phyloP scores from a whole-genome alignment of 2,113 vertebrate species.

The Phalacrocorax carbo region DNA sequence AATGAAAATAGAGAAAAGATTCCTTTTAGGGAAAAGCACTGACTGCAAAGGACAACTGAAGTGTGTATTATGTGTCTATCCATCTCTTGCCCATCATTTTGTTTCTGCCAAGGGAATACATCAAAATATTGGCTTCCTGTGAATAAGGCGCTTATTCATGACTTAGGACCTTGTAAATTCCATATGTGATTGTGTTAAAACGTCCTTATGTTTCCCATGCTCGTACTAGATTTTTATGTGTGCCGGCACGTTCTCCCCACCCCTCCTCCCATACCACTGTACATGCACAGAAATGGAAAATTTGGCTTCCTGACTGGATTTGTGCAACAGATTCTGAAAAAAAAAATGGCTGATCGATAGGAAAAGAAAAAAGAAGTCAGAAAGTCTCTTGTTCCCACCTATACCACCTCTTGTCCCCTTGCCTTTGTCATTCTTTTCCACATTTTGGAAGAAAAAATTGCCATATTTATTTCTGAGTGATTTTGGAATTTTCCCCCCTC shows the following conservation, averaged over 20 bases:
- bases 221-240: not conserved
- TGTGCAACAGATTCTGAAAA: not conserved
- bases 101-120: conserved; percentile 40
- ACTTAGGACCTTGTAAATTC: conserved; percentile 56
- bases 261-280: not conserved
- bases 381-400: not conserved
- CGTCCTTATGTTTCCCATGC: conserved; percentile 37
- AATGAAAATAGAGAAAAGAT: conserved; percentile 35
- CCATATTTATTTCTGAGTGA: not conserved
- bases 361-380: not conserved
- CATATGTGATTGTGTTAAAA: conserved; percentile 49
- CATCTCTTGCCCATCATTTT: conserved; percentile 40
- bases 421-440: not conserved
- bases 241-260: not conserved
- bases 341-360: not conserved
- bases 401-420: not conserved
- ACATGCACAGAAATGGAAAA: not conserved
- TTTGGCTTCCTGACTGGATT: not conserved
- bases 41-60: conserved; percentile 42
- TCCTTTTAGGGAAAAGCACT: conserved; percentile 7
- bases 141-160: conserved; percentile 46
- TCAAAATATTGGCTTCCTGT: conserved; percentile 50
- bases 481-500: not conserved
- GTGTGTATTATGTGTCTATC: conserved; percentile 32
- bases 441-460: not conserved